A percentile compares a stretch with the other conserved stretches of the same genome.
phyloP scores from a whole-genome alignment of 2,888 invertebrate species.

The Archips crataeganus region DNA sequence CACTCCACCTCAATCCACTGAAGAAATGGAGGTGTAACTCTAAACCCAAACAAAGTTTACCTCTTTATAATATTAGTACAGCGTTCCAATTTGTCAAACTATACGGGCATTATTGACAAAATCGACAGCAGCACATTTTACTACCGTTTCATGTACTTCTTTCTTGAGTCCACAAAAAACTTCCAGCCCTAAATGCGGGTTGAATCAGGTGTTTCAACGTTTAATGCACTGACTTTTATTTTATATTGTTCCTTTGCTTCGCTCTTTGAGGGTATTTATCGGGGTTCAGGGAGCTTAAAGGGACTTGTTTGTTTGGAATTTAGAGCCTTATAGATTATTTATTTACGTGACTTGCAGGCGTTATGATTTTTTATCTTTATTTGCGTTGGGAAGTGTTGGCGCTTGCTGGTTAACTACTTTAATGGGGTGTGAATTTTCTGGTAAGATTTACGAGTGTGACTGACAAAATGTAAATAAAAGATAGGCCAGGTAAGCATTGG shows the following conservation, averaged over 20 bases:
- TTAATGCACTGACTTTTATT: slow-evolving; percentile 50
- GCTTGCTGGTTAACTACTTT: neutral
- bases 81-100: slow-evolving; percentile 5
- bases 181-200: slow-evolving; percentile 47
- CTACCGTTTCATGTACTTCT: slow-evolving; percentile 30
- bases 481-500: neutral
- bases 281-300: slow-evolving; percentile 26
- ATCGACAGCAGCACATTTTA: slow-evolving; percentile 26
- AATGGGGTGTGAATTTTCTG: slow-evolving; percentile 5
- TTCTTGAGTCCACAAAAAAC: slow-evolving; percentile 43
- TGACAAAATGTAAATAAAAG: neutral
- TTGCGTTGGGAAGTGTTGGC: slow-evolving; percentile 1
- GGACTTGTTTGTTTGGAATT: slow-evolving; percentile 34
- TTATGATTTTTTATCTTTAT: slow-evolving; percentile 32
- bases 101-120: slow-evolving; percentile 18
- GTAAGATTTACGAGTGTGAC: neutral
- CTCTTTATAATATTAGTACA: too few species aligned
- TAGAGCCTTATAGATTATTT: slow-evolving; percentile 34
- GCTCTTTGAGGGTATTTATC: slow-evolving; percentile 32
- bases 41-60: too few species aligned
- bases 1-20: too few species aligned
- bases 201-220: slow-evolving; percentile 48
- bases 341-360: slow-evolving; percentile 26
- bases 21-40: too few species aligned
- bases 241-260: slow-evolving; percentile 41